Evolutionary conservation across 30 jellyfish, hydroid and myxozoan species (phyloP).

Genomic region (Cassiopea xamachana): DNA sequence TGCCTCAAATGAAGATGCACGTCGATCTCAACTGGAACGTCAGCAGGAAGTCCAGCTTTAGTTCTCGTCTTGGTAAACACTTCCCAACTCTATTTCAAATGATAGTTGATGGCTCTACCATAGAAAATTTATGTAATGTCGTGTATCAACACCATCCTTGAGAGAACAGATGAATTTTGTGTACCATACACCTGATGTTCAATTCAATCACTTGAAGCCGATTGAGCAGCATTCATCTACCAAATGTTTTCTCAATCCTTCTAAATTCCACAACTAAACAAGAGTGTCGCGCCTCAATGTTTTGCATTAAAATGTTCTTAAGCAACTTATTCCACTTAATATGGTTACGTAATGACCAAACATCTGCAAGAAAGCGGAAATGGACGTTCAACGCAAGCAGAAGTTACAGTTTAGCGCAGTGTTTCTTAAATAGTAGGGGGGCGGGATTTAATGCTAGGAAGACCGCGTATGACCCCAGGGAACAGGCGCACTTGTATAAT

Average conservation of each 20-base stretch:
- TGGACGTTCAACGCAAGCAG: not conserved
- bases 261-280: not conserved
- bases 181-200: not conserved
- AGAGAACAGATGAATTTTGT: not conserved
- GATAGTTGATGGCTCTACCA: not conserved
- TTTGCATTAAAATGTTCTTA: not conserved
- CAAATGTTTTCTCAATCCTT: not conserved
- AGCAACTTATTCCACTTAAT: not conserved
- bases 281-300: not conserved
- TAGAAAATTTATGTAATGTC: slow-evolving; percentile 12
- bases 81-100: not conserved
- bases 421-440: too few relatives aligned
- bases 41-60: not conserved
- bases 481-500: too few relatives aligned
- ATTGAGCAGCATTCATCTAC: slow-evolving; percentile 5
- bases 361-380: not conserved
- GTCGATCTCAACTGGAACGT: not conserved
- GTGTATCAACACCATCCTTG: slow-evolving; percentile 14
- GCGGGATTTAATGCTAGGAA: too few relatives aligned
- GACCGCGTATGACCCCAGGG: too few relatives aligned
- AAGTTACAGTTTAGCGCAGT: not conserved
- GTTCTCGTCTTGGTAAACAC: not conserved
- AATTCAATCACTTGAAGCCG: slow-evolving; percentile 15
- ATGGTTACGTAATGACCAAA: not conserved
- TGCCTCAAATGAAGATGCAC: too few relatives aligned